Base-by-base conservation (phyloP, 2,888 invertebrate genomes). In the Eremobia ochroleuca region DNA sequence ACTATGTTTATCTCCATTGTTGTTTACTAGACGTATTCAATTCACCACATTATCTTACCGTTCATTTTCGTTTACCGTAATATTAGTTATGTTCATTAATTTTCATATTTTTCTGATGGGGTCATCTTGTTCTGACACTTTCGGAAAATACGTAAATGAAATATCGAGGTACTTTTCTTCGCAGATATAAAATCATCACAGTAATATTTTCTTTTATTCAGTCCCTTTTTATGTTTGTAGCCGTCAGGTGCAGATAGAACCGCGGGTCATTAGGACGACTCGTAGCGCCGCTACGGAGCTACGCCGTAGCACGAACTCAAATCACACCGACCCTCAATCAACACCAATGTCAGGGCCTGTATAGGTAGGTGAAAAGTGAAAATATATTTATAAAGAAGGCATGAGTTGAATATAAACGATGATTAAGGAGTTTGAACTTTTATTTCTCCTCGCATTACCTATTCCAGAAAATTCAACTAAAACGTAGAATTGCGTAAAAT, bases 181-280 rank as follows among this genome's bases (percentile, higher is more conserved):
- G 58, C 76, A 88, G 88, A 89, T 89, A 90, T 87, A 88, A 85
- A 91, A 89, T 90, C 90, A 89, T 92, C 89, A 83, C 88, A 88
- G 87, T 90, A 85, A 89, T 87, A 90, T 91, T 92, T 92, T 90
- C 91, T 92, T 93, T 92, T 92, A 92, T 93, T 92, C 89, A 77
- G 85, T 91, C 90, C 91, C 91, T 90, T 90, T 92, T 92, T 93
- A 92, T 90, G 90, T 90, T 87, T 76, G 86, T 66, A 92, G 90
- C 92, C 92, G 94, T 94, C 95, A 94, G 90, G 85, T 92, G 93
- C 94, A 95, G 94, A 91, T 93, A 94, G 88, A 88, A 88, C 91
- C 91, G 90, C 85, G 84, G 93, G 92, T 94, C 94, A 94, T 95
- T 95, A 94, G 92, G 90, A 87, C 87, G 89, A 87, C 87, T 90